These are phyloP conservation scores for Dendronephthya gigantea DNA, from an alignment of 64 coral and sea anemone genomes.

Conservation along the genomic window DNA sequence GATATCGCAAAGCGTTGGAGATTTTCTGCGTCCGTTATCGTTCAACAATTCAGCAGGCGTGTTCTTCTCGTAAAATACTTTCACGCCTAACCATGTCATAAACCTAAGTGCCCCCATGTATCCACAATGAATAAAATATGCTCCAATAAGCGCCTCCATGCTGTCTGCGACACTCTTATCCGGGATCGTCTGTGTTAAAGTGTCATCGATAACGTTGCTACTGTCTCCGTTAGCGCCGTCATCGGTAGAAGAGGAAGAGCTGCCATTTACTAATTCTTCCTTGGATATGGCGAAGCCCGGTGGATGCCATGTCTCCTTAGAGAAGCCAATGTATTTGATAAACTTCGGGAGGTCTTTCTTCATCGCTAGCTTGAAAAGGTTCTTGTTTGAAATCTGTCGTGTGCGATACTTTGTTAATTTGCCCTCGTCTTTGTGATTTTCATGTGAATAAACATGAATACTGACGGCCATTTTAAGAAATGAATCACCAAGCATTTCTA, in stretches of 20 bases:
- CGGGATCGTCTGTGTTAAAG: constrained; percentile 48
- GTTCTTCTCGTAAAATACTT: constrained; percentile 29
- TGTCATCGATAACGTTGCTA: not conserved
- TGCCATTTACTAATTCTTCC: not conserved
- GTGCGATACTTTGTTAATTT: constrained; percentile 61
- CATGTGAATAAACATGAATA: constrained; percentile 52
- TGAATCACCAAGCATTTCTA: constrained; percentile 97
- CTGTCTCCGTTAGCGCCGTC: not conserved
- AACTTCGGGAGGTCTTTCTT: constrained; percentile 37
- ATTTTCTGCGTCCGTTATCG: not conserved
- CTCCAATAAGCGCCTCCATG: constrained; percentile 82
- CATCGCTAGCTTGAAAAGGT: constrained; percentile 46
- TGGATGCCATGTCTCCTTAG: constrained; percentile 54
- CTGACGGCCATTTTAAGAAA: constrained; percentile 92
- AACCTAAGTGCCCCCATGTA: constrained; percentile 67
- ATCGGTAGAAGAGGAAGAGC: not conserved
- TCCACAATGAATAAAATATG: constrained; percentile 65
- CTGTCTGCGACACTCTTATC: constrained; percentile 88
- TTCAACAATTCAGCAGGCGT: not conserved
- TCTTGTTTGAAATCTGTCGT: constrained; percentile 61
- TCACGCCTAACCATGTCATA: constrained; percentile 66
- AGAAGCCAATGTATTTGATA: constrained; percentile 45
- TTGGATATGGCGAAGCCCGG: constrained; percentile 5
- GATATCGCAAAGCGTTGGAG: constrained; percentile 26
- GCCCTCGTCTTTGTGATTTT: constrained; percentile 70